Base-by-base conservation (phyloP, 1,140 invertebrate species). In the Aporrectodea caliginosa region DNA sequence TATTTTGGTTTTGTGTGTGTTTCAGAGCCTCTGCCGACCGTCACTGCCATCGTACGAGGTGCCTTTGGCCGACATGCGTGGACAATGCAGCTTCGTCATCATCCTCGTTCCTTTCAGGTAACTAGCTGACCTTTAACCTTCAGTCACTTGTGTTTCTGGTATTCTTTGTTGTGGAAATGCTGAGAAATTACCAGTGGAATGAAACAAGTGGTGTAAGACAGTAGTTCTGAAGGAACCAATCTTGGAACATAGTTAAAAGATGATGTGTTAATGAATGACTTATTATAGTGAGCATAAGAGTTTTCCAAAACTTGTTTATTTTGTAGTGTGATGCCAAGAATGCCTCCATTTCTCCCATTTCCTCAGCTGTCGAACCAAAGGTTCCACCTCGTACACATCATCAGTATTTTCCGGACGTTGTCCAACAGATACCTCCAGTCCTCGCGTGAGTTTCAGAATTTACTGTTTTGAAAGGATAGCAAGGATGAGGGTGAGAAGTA, bases 51-150 rank as follows among this genome's bases (percentile, higher is more conserved):
- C 33, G 93, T 98, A 73, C 91, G 96, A 31, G 93, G 94, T 32
- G 93, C 95, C 0, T 98, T 96, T 89, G 96, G 96, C 0, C 91
- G 95, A 29, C 94, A 96, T 89, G 94, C 94, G 6, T 99, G 96
- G 96, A 94, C 93, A 0, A 92, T 98, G 91, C 94, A 96, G 84
- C 88, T 94, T 68, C 89, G 94, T 27, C 94, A 95, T 87, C 71
- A 89, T 30, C 34, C 58, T 27, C 35, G 76, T 79, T 30, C 79
- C 29, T 71, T 70, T 33, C 33, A 34, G 77, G 76, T 32, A n/a
- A n/a, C n/a, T n/a, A n/a, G n/a, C n/a, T n/a, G n/a, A n/a, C n/a
- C n/a, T n/a, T n/a, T n/a, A n/a, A n/a, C n/a, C n/a, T n/a, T n/a
- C n/a, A n/a, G n/a, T n/a, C n/a, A n/a, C n/a, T n/a, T n/a, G n/a